These are phyloP conservation scores for Epinephelus moara DNA, from an alignment of 2,113 vertebrate genomes.

Conservation along the genomic window DNA sequence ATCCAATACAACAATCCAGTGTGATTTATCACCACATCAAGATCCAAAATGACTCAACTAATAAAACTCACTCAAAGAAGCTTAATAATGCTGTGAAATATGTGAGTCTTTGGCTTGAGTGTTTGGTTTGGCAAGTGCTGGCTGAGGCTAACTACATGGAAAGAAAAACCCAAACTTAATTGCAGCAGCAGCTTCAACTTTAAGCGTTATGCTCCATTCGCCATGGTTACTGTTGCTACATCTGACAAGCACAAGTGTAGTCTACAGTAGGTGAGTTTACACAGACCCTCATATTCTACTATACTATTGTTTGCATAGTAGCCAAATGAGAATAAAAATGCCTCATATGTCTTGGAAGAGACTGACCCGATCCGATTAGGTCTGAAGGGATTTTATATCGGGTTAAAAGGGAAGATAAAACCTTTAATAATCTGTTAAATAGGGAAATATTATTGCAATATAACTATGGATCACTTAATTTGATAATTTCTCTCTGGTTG, in stretches of 20 bases:
- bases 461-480: too few species aligned
- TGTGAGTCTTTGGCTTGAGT: not conserved
- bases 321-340: too few species aligned
- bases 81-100: not conserved
- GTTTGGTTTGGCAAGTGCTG: not conserved
- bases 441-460: too few species aligned
- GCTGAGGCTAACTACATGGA: not conserved
- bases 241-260: not conserved
- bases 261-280: too few species aligned
- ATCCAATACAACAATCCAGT: not conserved
- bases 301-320: too few species aligned
- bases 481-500: too few species aligned
- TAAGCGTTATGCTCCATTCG: not conserved
- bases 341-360: too few species aligned
- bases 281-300: too few species aligned
- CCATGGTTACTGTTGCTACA: not conserved
- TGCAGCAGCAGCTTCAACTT: not conserved
- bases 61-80: not conserved
- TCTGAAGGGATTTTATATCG: too few species aligned
- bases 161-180: not conserved
- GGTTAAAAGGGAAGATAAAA: too few species aligned
- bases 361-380: too few species aligned
- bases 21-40: not conserved
- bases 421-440: too few species aligned
- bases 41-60: not conserved